Evolutionary conservation across 1,140 invertebrate species (phyloP).

Genomic region (Ips typographus): DNA sequence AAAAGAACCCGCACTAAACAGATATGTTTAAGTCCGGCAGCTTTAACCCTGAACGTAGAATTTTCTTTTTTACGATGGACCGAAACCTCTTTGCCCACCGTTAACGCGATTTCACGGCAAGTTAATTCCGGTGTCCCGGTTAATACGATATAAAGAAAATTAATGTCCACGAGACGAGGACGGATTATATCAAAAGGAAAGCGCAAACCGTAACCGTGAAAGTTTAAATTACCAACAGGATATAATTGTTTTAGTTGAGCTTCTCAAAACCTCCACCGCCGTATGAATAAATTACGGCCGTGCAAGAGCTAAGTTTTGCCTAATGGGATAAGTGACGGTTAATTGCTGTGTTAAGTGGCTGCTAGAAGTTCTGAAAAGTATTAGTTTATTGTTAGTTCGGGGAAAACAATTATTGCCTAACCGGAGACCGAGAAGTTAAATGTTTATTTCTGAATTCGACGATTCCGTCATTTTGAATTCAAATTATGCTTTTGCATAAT

Average conservation of each 20-base stretch:
- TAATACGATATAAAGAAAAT: slow-evolving; percentile 8
- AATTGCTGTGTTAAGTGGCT: neutral
- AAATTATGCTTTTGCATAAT: no score
- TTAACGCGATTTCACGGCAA: neutral
- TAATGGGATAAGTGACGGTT: slow-evolving; percentile 5
- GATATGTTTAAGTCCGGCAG: no score
- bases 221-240: slow-evolving; percentile 3
- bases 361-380: no score
- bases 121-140: neutral
- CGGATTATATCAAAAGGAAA: slow-evolving; percentile 4
- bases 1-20: no score
- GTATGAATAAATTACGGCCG: slow-evolving; percentile 7
- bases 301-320: slow-evolving; percentile 4
- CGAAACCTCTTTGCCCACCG: neutral
- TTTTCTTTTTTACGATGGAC: neutral
- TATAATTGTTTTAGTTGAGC: slow-evolving; percentile 6
- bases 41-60: neutral
- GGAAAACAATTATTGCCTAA: no score
- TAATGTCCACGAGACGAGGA: slow-evolving; percentile 3
- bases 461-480: no score
- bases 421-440: no score
- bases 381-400: neutral
- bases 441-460: no score
- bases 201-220: neutral
- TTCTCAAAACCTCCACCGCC: neutral